Base-by-base conservation (phyloP, 2,113 vertebrate species). In the Microcebus murinus region DNA sequence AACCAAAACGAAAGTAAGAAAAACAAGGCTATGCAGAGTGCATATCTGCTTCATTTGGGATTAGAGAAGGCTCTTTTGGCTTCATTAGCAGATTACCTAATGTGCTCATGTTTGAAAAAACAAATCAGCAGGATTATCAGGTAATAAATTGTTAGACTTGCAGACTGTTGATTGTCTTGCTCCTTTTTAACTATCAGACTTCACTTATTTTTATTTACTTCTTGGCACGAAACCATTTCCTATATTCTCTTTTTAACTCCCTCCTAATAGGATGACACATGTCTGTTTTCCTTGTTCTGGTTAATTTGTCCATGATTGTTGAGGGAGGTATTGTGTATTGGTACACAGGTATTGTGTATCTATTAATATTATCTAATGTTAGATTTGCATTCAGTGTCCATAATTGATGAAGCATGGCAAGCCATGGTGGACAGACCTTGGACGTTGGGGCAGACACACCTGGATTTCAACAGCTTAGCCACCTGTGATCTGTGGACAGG, bases 121-220 rank as follows among this genome's bases (percentile, higher is more conserved):
- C 8, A 57, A 8, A 13, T 45, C 77, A 91, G 67, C 77, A 95
- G 90, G 86, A 79, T 52, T 50, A 83, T 55, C 55, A 77, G 77
- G 59, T 55, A 45, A 4, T 74, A 48, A 84, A 9, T 8, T 36
- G 27, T 48, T 52, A 76, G 39, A 80, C 52, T 61, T n/a, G 34
- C 27, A 68, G 52, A 67, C 34, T 59, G 67, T 70, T 8, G 59
- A 36, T 39, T 82, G 15, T 68, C 61, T 55, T 73, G 55, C 39
- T 45, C 21, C 36, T 74, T 93, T 91, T 61, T 27, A 93, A 63
- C 25, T 36, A 77, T 68, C 79, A 52, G 86, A 50, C 4, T 12
- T 93, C 27, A 45, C 55, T 94, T 83, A 65, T 90, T 89, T 96
- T 86, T 94, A 73, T 91, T 93, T 80, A 65, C 59, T 74, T 86